A percentile compares a stretch with the other conserved stretches of the same genome.
Conservation (phyloP, 2,113 vertebrate species). For the Paradisaea rubra region DNA sequence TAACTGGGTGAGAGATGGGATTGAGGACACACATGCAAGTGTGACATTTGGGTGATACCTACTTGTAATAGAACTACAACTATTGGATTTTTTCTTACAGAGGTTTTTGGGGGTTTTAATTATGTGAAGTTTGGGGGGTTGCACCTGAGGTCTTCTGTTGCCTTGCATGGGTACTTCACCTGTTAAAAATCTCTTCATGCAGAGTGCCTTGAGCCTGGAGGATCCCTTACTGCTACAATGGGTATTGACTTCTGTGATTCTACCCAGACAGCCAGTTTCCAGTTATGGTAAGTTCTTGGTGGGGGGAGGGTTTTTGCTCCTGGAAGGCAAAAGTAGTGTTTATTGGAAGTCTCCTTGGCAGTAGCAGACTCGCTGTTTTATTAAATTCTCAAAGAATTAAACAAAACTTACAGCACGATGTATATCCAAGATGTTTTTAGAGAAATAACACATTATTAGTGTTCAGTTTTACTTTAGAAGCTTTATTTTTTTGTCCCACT, state of each 20-base stretch:
- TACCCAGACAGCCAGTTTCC: slow-evolving; percentile 90
- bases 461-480: background rate
- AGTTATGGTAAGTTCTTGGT: slow-evolving; percentile 85
- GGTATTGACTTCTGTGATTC: slow-evolving; percentile 97
- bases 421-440: background rate
- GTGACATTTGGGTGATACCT: background rate
- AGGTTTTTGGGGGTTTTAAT: background rate
- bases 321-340: background rate
- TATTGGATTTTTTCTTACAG: background rate
- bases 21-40: background rate
- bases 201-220: slow-evolving; percentile 86
- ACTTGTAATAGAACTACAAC: background rate
- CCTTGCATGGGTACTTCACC: background rate
- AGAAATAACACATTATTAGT: background rate
- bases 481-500: background rate
- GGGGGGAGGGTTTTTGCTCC: background rate
- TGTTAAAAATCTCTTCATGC: slow-evolving; percentile 64
- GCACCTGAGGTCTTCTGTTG: background rate
- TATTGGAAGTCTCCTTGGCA: background rate
- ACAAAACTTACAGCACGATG: background rate
- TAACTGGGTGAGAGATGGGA: background rate
- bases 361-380: background rate
- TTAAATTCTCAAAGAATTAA: background rate
- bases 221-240: slow-evolving; percentile 84
- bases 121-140: background rate